Evolutionary conservation across 2,797 vertebrate genomes (phyloP), one percentile per base, ranked within the genome.

Genomic region (Gastrophryne carolinensis): DNA sequence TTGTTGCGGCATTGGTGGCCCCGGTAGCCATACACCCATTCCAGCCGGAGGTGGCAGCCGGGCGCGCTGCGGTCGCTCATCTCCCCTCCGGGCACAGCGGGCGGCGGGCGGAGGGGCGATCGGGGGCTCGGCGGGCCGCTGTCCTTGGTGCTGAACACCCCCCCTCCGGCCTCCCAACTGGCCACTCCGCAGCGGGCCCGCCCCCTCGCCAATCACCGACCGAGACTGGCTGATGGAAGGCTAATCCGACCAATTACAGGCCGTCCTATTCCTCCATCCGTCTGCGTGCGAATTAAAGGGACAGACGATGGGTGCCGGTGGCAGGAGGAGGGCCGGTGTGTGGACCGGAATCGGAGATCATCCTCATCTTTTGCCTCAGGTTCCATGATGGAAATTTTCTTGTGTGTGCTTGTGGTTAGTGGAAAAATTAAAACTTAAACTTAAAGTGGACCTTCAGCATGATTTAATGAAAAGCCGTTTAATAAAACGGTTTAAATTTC

Each of bases 1-100:
- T 99, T 99, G 95, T 99, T 99, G 91, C 96, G 97, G 91, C 96
- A 99, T 91, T 99, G 97, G 81, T 99, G 97, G 80, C 97, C 97
- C 84, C 97, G 92, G 92, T 98, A 98, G 84, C 97, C 97, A 87
- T 98, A 98, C 82, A 99, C 96, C 97, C 97, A 98, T 86, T 98
- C 96, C 83, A 99, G 94, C 90, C 96, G 93, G 87, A 99, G 93
- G 92, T 97, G 97, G 92, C 96, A 96, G 89, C 90, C 95, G 75
- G 97, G 97, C 87, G 96, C 95, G 86, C 95, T 97, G 83, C 96
- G 93, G 93, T 97, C 96, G 91, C 96, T 95, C 97, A 98, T 98
- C 86, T 86, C 95, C 32, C 54, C 44, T 29, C 56, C 17, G 63
- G 29, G 11, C n/a, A n/a, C n/a, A 12, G 41, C 8, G 27, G 37